Evolutionary conservation across 2,113 vertebrate genomes (phyloP).

Genomic region (Meleagris gallopavo): DNA sequence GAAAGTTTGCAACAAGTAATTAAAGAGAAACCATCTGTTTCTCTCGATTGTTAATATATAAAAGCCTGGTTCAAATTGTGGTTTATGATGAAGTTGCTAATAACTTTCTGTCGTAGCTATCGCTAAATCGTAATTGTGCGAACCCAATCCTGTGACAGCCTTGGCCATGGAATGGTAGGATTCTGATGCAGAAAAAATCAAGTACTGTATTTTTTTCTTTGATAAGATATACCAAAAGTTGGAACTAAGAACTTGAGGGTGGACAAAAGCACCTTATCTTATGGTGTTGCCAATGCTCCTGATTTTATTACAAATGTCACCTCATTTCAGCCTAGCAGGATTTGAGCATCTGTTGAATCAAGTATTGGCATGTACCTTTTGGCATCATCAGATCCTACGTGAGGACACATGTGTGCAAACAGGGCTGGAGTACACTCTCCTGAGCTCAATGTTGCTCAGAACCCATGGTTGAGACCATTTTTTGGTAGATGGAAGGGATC

Average conservation of each 20-base stretch:
- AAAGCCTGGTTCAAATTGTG: neutral
- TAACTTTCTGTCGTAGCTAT: neutral
- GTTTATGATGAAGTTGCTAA: neutral
- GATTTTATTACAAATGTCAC: neutral
- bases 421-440: neutral
- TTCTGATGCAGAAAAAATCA: neutral
- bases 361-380: neutral
- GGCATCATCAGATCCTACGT: fast-evolving
- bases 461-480: neutral
- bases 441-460: neutral
- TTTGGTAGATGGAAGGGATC: neutral
- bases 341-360: neutral
- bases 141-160: neutral
- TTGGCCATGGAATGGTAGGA: neutral
- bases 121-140: neutral
- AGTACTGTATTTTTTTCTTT: neutral
- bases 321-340: neutral
- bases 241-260: neutral
- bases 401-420: neutral
- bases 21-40: neutral
- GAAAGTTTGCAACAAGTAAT: slow-evolving; percentile 21
- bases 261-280: neutral
- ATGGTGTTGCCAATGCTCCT: neutral
- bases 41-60: neutral
- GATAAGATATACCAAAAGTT: neutral